Evolutionary conservation across 30 jellyfish, hydroid and myxozoan species (phyloP), one percentile per base, ranked within the genome.

Genomic region (Pelagia noctiluca): DNA sequence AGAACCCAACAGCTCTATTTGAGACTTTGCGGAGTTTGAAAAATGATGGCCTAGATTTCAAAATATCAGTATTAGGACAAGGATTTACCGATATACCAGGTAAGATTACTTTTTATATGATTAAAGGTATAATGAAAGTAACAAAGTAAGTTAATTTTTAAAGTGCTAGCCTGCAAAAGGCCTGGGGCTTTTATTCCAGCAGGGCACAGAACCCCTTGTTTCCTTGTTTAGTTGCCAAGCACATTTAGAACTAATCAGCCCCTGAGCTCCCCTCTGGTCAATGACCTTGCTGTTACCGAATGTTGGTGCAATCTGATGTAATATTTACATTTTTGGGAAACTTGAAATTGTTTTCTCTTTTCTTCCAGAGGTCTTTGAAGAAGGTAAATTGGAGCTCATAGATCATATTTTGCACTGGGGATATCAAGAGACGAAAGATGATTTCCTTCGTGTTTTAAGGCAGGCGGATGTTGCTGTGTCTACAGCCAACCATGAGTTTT

Each of bases 401-500:
- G 84, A 54, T 11, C 70, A 72, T 16, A 88, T 93, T 35, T 19
- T 73, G 2, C 16, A 76, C 42, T 93, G 99, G 99, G 99, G 99
- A 28, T 93, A 53, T 69, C 96, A 78, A 63, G 76, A 63, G 30
- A 54, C 94, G 11, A 88, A 84, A 78, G 96, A 75, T 24, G 95
- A 87, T 5, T 93, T 80, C 66, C 31, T 82, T 3, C 73, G 63
- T 1, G 80, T 87, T 16, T 66, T 93, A 31, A 25, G 50, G 11
- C 29, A 50, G 16, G 93, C 97, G 8, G 99, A 93, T 49, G 99
- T 93, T 36, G 97, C 95, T 28, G 91, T 93, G 10, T 93, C 99
- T 11, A 93, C 99, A 2, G 99, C 99, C 12, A 30, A 46, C 60
- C 99, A 93, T 32, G 99, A 93, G 54, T 93, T 93, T 50, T 93